Evolutionary conservation across 92 coral and sea anemone species (phyloP), one percentile per base, ranked within the genome.

Genomic region (Micromussa lordhowensis): DNA sequence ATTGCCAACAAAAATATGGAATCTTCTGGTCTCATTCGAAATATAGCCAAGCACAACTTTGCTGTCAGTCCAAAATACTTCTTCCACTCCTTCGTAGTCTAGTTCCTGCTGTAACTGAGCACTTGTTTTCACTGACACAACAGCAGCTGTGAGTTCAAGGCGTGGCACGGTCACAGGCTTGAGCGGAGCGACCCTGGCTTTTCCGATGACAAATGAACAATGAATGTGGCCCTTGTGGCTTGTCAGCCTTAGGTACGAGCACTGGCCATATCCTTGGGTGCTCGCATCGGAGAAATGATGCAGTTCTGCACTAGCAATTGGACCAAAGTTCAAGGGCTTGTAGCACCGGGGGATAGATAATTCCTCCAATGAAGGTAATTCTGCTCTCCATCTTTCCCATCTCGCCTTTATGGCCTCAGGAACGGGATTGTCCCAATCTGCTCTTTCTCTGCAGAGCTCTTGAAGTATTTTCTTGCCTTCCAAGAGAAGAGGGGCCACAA

Each of bases 261-360:
- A 69, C 18, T 69, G 75, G 0, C 75, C 36, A 24, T 69, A 24
- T 2, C 78, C 24, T 3, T 21, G 7, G 9, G 4, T 40, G 51
- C 78, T 74, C 1, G 78, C 78, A 16, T 74, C 78, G 4, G 53
- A 74, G 53, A 74, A 74, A 7, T 74, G 78, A 22, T 74, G 78
- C 1, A 74, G 51, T 13, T 74, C 53, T 32, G n/a, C 16, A 0
- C 7, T 74, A 6, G 10, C 21, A 4, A 74, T 17, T 0, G 1
- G 6, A 5, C 78, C 78, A 74, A 74, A 74, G 78, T 74, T 21
- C 3, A 1, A 3, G 49, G 78, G 53, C 21, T 74, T 74, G 51
- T 18, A 74, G 30, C 78, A 74, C 8, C 78, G 34, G 1, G 78
- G 51, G 30, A 74, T 24, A 0, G 48, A 32, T 8, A 74, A 19